Evolutionary conservation across 2,113 vertebrate genomes (phyloP), one percentile per base, ranked within the genome.

Genomic region (Microtus montanus): DNA sequence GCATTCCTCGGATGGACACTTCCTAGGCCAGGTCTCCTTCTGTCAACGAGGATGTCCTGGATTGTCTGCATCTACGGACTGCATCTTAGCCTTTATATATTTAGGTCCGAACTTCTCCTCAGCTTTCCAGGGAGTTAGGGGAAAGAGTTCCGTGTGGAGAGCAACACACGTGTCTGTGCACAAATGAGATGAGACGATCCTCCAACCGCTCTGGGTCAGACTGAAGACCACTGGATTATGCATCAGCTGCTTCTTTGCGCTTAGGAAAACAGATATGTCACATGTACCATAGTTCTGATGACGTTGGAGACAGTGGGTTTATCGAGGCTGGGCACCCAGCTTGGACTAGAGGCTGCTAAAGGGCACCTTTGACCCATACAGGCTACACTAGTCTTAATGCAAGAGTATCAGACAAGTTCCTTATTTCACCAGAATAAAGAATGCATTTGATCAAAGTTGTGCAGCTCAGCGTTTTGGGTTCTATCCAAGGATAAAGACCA

Each of bases 311-410:
- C 22, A 44, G 17, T 58, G 73, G 79, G 66, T 12, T 58, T 63
- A 44, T 83, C 14, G 12, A 30, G 49, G 28, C 58, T 89, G 84
- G 91, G 47, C 84, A 92, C 73, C 88, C 91, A 96, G 64, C 70
- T 83, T 91, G 73, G 63, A 97, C 96, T 75, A 96, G 80, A 61
- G 87, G 78, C 93, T 92, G 54, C 74, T 80, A 79, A 83, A 54
- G 85, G 70, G 82, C 71, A 91, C 87, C 94, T 92, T 86, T 71
- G 91, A 97, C 49, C 52, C 66, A 92, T 47, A 93, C 9, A 90
- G 87, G 74, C 74, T 14, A 41, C 82, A 44, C 63, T 93, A 44
- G 33, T 87, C 52, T 58, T 83, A 93, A 66, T n/a, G 0, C 5
- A 17, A 58, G 44, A 54, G 87, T 87, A 38, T 14, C 61, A 64